Evolutionary conservation across 2,113 vertebrate species (phyloP).

Genomic region (Ctenodactylus gundi): DNA sequence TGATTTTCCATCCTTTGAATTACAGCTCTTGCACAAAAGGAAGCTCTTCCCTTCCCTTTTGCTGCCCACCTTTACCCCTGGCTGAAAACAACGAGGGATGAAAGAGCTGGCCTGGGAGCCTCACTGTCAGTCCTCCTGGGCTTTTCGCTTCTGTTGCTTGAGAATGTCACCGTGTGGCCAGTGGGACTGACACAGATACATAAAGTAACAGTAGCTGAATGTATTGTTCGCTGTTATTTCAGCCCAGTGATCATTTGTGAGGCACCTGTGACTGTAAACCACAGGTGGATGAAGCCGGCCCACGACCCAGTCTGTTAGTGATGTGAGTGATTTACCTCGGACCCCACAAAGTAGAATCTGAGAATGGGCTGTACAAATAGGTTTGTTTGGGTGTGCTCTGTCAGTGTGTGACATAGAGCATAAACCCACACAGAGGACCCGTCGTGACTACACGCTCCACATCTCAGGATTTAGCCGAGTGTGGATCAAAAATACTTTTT

Average conservation of each 20-base stretch:
- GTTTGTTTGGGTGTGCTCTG: neutral
- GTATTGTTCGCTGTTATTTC: neutral
- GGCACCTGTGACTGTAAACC: neutral
- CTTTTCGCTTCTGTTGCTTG: neutral
- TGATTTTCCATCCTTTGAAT: neutral
- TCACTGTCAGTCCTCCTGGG: neutral
- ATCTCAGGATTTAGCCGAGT: neutral
- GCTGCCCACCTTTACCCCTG: too few species aligned
- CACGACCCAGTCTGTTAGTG: rapidly evolving
- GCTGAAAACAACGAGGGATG: rapidly evolving
- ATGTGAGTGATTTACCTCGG: neutral
- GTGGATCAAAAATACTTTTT: neutral
- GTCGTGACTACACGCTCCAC: neutral
- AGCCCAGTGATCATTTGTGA: neutral
- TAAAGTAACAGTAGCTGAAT: neutral
- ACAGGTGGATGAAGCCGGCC: neutral
- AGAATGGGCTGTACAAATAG: neutral
- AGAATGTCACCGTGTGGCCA: neutral
- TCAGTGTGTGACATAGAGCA: too few species aligned
- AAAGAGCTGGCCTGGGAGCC: neutral
- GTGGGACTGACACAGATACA: neutral
- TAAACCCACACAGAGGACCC: neutral
- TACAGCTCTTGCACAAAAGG: neutral
- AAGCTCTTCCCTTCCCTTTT: too few species aligned
- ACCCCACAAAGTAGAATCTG: neutral